phyloP scores from a whole-genome alignment of 2,113 vertebrate species.

The Halcyon malimbica region DNA sequence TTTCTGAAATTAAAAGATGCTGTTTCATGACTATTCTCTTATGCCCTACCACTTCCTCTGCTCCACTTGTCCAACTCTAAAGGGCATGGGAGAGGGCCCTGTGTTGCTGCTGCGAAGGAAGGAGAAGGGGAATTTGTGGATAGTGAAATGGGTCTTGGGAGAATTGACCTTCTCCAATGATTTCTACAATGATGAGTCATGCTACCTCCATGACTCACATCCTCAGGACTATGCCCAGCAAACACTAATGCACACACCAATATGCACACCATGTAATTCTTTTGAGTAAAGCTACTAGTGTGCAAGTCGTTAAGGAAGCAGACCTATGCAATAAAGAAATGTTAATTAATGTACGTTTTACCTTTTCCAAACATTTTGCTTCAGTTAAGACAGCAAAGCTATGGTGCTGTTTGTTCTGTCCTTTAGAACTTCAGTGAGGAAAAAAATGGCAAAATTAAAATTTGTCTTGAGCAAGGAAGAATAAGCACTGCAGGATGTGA shows the following conservation, averaged over 20 bases:
- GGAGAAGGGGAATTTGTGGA: not conserved
- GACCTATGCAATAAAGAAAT: not conserved
- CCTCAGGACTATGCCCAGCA: not conserved
- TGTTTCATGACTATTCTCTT: not conserved
- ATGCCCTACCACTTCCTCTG: not conserved
- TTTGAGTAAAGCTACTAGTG: not conserved
- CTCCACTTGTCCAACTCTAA: not conserved
- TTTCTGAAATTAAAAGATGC: not conserved
- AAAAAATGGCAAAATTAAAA: not conserved
- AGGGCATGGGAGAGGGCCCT: not conserved
- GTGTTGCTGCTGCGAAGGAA: not conserved
- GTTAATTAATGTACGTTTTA: not conserved
- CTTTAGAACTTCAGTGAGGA: not conserved
- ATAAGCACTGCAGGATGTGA: not conserved
- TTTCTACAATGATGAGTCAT: constrained; percentile 5
- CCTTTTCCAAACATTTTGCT: not conserved
- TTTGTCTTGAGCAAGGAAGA: not conserved
- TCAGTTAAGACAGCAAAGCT: not conserved
- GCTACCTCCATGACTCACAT: not conserved
- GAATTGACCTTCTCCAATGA: not conserved
- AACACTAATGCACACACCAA: not conserved
- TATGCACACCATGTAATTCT: not conserved
- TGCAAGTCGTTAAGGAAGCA: not conserved
- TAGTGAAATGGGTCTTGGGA: not conserved
- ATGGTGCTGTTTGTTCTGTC: not conserved